These are phyloP conservation scores for Orthonyx spaldingii DNA, from an alignment of 2,113 vertebrate species.

Conservation along the genomic window DNA sequence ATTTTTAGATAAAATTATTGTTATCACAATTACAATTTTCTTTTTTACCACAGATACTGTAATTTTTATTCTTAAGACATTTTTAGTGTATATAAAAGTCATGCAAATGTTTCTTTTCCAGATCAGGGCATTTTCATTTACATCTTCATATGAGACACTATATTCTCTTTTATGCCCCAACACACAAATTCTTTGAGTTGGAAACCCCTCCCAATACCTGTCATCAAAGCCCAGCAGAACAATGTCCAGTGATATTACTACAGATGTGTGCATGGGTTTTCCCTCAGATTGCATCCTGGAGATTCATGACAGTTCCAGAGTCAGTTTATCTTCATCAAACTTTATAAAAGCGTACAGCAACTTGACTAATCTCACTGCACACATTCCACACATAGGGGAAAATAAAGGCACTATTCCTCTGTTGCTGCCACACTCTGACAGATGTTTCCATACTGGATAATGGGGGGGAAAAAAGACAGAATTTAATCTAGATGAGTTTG, in stretches of 20 bases:
- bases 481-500: neutral
- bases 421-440: neutral
- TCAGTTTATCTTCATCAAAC: neutral
- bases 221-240: neutral
- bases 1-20: neutral
- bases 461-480: neutral
- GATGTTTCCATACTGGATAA: neutral
- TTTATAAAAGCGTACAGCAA: neutral
- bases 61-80: neutral
- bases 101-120: neutral
- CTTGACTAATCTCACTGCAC: neutral
- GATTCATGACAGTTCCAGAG: too few relatives aligned
- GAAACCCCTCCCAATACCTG: neutral
- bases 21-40: neutral
- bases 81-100: neutral
- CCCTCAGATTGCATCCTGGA: neutral
- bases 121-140: neutral
- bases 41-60: neutral
- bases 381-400: neutral
- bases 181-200: neutral
- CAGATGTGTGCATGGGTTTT: neutral
- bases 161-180: neutral
- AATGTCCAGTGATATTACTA: neutral
- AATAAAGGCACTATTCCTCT: neutral
- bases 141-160: neutral